Base-by-base conservation (phyloP, 2,888 invertebrate genomes). In the Spodoptera littoralis region DNA sequence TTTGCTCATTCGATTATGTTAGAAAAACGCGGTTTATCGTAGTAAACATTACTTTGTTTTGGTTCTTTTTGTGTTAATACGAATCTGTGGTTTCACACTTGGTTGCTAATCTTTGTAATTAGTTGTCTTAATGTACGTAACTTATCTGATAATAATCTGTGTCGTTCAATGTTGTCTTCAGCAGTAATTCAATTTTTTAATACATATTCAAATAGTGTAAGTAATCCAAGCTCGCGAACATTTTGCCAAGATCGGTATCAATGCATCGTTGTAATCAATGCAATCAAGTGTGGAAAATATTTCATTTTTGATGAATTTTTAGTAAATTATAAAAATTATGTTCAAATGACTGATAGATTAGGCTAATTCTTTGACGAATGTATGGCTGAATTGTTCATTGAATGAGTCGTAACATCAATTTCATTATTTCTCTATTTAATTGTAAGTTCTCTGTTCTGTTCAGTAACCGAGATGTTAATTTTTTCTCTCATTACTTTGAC, bases 311-410 rank as follows among this genome's bases (percentile, higher is more conserved):
- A 64, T 41, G 61, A 60, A 67, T 55, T 58, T 51, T n/a, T 46
- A 42, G 50, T 58, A 66, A 65, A 64, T 63, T 62, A 56, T 62
- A 60, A 36, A 65, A 71, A 74, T 74, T 73, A 81, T 75, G 69
- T 79, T 73, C 55, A 78, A 73, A 73, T 69, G 81, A 81, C 81
- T 81, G 81, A 81, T 81, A 81, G 77, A 79, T 66, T 79, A 79
- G 74, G 73, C 61, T 65, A 62, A 60, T 76, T 58, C 50, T 60
- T 58, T 65, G 72, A 68, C 46, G 63, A 62, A 41, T 62, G 53
- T 46, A 62, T 66, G 45, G 63, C 42, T 46, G n/a, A 58, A 60
- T 27, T 55, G 68, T 68, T 59, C 49, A 52, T 55, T 59, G 59
- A 59, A 68, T 64, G 60, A 57, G 56, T 71, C 52, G 48, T 54